phyloP scores from a whole-genome alignment of 2,797 vertebrate genomes.

The Chelon auratus region DNA sequence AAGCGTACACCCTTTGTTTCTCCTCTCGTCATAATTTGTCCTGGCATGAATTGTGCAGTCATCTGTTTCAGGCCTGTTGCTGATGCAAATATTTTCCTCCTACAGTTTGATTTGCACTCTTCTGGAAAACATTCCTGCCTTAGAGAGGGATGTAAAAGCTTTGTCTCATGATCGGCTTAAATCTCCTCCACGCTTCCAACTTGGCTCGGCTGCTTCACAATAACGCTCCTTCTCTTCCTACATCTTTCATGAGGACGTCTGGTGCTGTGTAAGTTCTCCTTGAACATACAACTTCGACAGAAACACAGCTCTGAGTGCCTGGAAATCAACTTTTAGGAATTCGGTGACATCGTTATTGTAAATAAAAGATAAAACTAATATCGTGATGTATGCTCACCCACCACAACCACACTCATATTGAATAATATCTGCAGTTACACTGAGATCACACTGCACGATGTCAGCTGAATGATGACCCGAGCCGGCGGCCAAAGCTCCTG shows the following conservation, averaged over 20 bases:
- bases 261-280: slow-evolving; percentile 4
- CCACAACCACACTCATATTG: neutral
- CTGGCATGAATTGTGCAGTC: neutral
- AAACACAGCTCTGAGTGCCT: neutral
- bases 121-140: slow-evolving; percentile 37
- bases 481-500: neutral
- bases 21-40: slow-evolving; percentile 17
- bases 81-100: slow-evolving; percentile 38
- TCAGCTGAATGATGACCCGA: neutral
- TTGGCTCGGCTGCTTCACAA: slow-evolving; percentile 22
- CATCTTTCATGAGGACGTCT: slow-evolving; percentile 40
- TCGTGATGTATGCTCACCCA: neutral
- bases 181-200: slow-evolving; percentile 35
- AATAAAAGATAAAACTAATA: neutral
- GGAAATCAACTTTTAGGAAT: neutral
- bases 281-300: neutral
- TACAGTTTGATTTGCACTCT: slow-evolving; percentile 38
- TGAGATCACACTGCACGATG: neutral
- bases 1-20: slow-evolving; percentile 26
- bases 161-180: slow-evolving; percentile 28
- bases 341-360: neutral
- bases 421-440: neutral
- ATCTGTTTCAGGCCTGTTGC: slow-evolving; percentile 31
- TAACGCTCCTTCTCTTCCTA: slow-evolving; percentile 15
- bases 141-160: slow-evolving; percentile 9